Base-by-base conservation (phyloP, 2,888 invertebrate species). In the Tortrix viridana region DNA sequence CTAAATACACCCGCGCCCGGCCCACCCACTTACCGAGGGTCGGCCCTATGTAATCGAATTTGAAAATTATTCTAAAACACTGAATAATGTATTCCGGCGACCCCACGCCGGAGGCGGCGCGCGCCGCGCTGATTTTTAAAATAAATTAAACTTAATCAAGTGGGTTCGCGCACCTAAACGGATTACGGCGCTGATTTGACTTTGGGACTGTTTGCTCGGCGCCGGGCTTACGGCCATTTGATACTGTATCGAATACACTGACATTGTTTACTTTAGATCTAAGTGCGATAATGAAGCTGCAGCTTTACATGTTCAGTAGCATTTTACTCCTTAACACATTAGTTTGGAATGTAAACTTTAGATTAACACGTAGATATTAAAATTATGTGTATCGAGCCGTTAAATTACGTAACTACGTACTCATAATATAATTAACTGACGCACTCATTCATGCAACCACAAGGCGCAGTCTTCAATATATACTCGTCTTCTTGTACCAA, bases 1-100 rank as follows among this genome's bases (percentile, higher is more conserved):
- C 90, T 92, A 92, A 92, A 92, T 92, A 92, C 89, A 84, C 86
- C 89, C 89, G 88, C 86, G 83, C 84, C 84, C 87, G 81, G 82
- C 87, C 87, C 87, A 86, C 87, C 87, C 87, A 86, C 92, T 92
- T 88, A 89, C 90, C 81, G 83, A 89, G 88, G 89, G 89, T 89
- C 89, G 89, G 88, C 84, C 90, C 91, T 92, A 92, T 92, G 92
- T 92, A 92, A 92, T 92, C 92, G 92, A 92, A 92, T 92, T 92
- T 92, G 91, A 92, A 92, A 92, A 92, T 92, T 92, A 92, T 92
- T 92, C 92, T 92, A 92, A 92, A 92, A 92, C 92, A 92, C 91
- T 92, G 91, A 91, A 92, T 92, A 92, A 92, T 92, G 92, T 91
- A 92, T 92, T 86, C 74, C 84, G 88, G 89, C 88, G 90, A 87